Base-by-base conservation (phyloP, 2,888 invertebrate genomes). In the Luperina testacea region DNA sequence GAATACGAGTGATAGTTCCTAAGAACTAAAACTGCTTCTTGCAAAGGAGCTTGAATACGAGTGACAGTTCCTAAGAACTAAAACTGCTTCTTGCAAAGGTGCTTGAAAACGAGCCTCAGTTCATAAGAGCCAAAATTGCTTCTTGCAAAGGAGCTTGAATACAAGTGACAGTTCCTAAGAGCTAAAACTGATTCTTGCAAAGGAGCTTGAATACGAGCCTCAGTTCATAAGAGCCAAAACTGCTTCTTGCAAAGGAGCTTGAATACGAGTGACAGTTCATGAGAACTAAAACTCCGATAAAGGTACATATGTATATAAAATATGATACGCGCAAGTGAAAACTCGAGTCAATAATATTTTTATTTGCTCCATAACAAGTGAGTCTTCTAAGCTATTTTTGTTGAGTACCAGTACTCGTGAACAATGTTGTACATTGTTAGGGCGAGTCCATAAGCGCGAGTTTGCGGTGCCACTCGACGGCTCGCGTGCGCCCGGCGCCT, bases 401-500 rank as follows among this genome's bases (percentile, higher is more conserved):
- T 2, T 17, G 48, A 24, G 20, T 45, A 70, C 15, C 42, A 51
- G 69, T 79, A 20, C 45, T 70, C 38, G 51, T 77, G 48, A 72
- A 78, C 80, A 70, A 78, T 80, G 73, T 88, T 74, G 48, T 74
- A 75, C 61, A 76, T 80, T 77, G 77, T 78, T 72, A 80, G 74
- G 38, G 69, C 53, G 72, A 77, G 70, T 79, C 53, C 65, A 77
- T 76, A 82, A 59, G 74, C 75, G 79, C 76, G 68, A 65, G 78
- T 57, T 64, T 63, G 74, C 63, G 75, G 77, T 57, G 67, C 77
- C 73, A 81, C 78, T 77, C 78, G 82, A 77, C 57, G 59, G 69
- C 69, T 72, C 68, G 77, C 77, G 81, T 64, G 75, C 61, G 42
- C 27, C 27, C 45, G 70, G 13, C 24, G 48, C 24, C 2, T 42